Evolutionary conservation across 2,797 vertebrate genomes (phyloP), one percentile per base, ranked within the genome.

Genomic region (Rhinogobio ventralis): DNA sequence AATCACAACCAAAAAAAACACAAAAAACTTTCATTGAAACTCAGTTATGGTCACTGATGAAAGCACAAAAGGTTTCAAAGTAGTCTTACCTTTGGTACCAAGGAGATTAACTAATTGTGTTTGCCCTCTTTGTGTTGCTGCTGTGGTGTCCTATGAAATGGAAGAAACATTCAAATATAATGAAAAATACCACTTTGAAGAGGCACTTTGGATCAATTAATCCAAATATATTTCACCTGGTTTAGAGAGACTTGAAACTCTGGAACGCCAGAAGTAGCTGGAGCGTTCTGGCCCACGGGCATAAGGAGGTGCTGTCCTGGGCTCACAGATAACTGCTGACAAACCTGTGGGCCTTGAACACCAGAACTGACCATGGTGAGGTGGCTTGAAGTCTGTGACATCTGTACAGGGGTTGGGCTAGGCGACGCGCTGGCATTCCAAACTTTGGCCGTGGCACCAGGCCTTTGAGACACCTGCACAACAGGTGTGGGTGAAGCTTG

Each of bases 241-340:
- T 80, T 88, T 66, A 86, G 19, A 46, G 83, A 76, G n/a, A 86
- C 72, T 64, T 86, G 94, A 90, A 93, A 85, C 91, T 88, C 93
- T 93, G 0, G 93, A 86, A 90, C 46, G 90, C 92, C 79, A 91
- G 83, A 66, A 75, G 87, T 81, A 6, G 62, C 90, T 87, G 95
- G 94, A 91, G 92, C 90, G 84, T 96, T 94, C 87, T 96, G 96
- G 84, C 94, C 94, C 82, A 95, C 95, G 89, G 95, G 97, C 93
- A 94, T 95, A 87, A 96, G 95, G 91, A 97, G 96, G 93, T 96
- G 96, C 93, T 98, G 97, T 0, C 96, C 95, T 0, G 94, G 92
- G 15, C 94, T 95, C 66, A 93, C 90, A 0, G 96, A 92, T 73
- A 92, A 93, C 42, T 97, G 96, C 71, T 91, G 89, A 81, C 92